Conservation (phyloP, 2,797 vertebrate species). For the Zenarchopterus dispar region DNA sequence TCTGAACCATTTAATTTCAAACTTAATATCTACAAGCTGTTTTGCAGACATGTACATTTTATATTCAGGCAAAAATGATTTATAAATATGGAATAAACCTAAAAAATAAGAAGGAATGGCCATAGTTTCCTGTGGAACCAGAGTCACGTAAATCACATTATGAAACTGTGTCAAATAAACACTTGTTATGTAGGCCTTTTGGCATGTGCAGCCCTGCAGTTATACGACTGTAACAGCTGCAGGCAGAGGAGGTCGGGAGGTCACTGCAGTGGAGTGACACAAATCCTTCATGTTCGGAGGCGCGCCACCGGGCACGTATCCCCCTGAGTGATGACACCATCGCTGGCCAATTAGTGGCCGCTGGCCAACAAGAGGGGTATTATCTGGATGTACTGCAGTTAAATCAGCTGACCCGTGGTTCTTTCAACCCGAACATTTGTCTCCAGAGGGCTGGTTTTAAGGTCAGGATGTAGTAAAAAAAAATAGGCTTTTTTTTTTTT, state of each 20-base stretch:
- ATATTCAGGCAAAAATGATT: no score
- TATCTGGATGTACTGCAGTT: conserved; percentile 41
- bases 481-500: conserved; percentile 30
- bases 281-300: conserved; percentile 53
- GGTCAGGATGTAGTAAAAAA: conserved; percentile 17
- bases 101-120: no score
- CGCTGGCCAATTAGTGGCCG: conserved; percentile 62
- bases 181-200: background rate
- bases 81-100: no score
- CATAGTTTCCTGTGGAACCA: no score
- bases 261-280: conserved; percentile 12
- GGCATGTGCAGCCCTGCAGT: background rate
- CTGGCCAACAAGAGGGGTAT: conserved; percentile 52
- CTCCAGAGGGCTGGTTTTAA: conserved; percentile 21
- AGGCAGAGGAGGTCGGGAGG: background rate
- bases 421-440: conserved; percentile 35
- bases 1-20: no score
- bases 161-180: background rate
- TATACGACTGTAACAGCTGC: no score
- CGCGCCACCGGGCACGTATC: conserved; percentile 64
- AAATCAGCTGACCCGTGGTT: conserved; percentile 41
- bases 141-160: no score
- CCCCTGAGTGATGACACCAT: conserved; percentile 54
- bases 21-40: no score
- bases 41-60: no score